Evolutionary conservation across 2,888 invertebrate genomes (phyloP).

Genomic region (Cyclophora punctaria): DNA sequence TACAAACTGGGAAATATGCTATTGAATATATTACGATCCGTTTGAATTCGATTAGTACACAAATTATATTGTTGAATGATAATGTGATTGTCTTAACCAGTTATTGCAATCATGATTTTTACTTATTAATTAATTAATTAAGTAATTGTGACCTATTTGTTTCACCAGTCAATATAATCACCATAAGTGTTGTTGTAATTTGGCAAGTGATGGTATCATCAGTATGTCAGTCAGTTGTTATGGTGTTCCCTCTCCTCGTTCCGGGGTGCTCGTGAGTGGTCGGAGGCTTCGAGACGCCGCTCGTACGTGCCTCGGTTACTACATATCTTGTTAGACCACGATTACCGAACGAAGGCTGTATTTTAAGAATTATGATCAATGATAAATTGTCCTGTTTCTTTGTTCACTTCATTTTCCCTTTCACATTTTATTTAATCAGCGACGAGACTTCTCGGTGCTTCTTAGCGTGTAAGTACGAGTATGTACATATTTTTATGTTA

Average conservation of each 20-base stretch:
- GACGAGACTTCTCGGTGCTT: not conserved
- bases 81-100: not conserved
- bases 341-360: slow-evolving; percentile 7
- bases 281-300: not conserved
- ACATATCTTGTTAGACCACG: slow-evolving; percentile 27
- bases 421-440: too few relatives aligned
- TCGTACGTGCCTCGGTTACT: slow-evolving; percentile 31
- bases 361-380: not conserved
- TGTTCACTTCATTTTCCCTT: too few relatives aligned
- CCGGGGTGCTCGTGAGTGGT: not conserved
- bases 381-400: not conserved
- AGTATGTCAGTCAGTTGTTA: not conserved
- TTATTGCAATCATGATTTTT: not conserved
- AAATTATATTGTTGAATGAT: too few relatives aligned
- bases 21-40: not conserved
- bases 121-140: not conserved
- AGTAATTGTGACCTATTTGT: not conserved
- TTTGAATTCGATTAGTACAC: too few relatives aligned
- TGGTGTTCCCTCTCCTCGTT: not conserved
- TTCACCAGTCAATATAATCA: not conserved
- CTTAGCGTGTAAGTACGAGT: not conserved
- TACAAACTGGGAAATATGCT: not conserved
- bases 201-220: not conserved
- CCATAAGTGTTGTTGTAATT: not conserved
- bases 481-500: not conserved